phyloP scores from a whole-genome alignment of 2,888 invertebrate species.

The Lepidocyrtinus sp. region DNA sequence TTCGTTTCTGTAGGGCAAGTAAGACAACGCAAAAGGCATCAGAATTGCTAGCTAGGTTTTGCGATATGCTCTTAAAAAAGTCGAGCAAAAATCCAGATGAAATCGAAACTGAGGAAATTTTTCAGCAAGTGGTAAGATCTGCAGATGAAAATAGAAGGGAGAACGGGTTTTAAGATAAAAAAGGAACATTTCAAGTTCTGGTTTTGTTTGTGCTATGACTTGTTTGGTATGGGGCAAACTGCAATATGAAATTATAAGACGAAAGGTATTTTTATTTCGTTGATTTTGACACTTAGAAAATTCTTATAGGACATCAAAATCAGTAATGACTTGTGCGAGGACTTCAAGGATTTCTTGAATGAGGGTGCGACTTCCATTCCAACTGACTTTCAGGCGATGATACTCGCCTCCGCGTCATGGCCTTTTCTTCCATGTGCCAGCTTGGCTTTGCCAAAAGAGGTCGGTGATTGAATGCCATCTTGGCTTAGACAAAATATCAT shows the following conservation, averaged over 20 bases:
- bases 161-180: no score
- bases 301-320: no score
- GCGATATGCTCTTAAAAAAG: constrained; percentile 96
- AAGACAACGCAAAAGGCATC: constrained; percentile 83
- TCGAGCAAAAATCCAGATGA: constrained; percentile 99
- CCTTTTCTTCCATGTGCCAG: constrained; percentile 29
- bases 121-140: constrained; percentile 94
- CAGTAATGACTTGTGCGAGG: constrained; percentile 58
- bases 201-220: no score
- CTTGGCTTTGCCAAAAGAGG: not conserved
- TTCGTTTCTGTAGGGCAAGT: not conserved
- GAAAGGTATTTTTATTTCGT: no score
- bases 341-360: constrained; percentile 42
- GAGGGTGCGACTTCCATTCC: constrained; percentile 34
- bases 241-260: no score
- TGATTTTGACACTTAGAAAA: no score
- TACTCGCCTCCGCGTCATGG: constrained; percentile 56
- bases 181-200: no score
- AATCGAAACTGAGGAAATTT: constrained; percentile 96
- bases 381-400: constrained; percentile 47
- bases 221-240: no score
- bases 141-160: no score
- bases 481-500: no score
- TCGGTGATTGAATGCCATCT: no score
- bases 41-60: constrained; percentile 97